Base-by-base conservation (phyloP, 1,140 invertebrate species). In the Papilio xuthus region DNA sequence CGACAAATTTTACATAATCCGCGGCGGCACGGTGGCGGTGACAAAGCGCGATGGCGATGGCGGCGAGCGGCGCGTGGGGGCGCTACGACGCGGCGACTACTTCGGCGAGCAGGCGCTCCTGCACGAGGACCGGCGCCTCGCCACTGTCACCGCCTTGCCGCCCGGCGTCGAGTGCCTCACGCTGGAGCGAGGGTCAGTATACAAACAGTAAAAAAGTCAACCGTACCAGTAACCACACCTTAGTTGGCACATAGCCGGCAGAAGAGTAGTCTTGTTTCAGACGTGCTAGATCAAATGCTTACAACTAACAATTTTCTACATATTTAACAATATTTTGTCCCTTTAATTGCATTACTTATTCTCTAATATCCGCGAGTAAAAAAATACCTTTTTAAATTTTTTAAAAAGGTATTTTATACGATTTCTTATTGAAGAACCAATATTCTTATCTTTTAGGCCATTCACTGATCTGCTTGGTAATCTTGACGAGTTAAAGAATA, bases 1-100 rank as follows among this genome's bases (percentile, higher is more conserved):
- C 4, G 98, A 99, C 90, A 98, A 98, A 83, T 99, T 99, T 93
- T 99, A 97, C 89, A 98, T 99, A 79, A 99, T 99, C 79, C 97
- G 97, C 78, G 97, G 97, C 23, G 99, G 98, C 15, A 97, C 96
- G 80, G 98, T 99, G 32, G 95, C 96, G 75, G 96, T 97, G 75
- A 97, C 96, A 1, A 97, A 97, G 88, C 90, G 95, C 69, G 93
- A 94, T 53, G 94, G 95, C 23, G 94, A 95, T 9, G 94, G 94
- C 0, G 93, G 95, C 70, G 95, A 96, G 80, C 93, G 95, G 71
- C 90, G 96, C 4, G 95, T 97, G 4, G 94, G 95, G 2, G 93
- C 95, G 13, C 94, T 97, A n/a, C 94, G 95, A 12, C 95, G 96
- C 18, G 97, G 97, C 4, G 95, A 97, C 75, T 98, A 96, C 86